These are phyloP conservation scores for Cecidostiba fungosa DNA, from an alignment of 2,888 invertebrate species.

Conservation along the genomic window DNA sequence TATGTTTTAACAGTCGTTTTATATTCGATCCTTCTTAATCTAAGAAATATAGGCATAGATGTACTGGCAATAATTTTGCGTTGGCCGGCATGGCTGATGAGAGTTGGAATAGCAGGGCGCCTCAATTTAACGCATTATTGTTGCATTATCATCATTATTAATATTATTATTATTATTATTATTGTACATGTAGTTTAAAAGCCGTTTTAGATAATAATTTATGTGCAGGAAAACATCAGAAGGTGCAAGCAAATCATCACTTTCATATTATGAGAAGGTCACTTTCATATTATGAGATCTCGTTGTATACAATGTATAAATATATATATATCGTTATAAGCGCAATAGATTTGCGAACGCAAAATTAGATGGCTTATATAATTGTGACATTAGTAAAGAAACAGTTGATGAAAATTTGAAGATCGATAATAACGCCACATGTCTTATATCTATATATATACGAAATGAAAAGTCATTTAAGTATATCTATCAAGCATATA, in stretches of 20 bases:
- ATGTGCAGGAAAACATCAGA: not conserved
- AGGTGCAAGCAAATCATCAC: not conserved
- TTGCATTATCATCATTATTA: not conserved
- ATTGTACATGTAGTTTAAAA: not conserved
- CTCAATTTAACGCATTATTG: not conserved
- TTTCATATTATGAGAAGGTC: not conserved
- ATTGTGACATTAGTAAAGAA: too few species aligned
- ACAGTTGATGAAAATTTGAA: too few species aligned
- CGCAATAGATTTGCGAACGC: not conserved
- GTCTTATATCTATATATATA: too few species aligned
- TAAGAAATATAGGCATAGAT: not conserved
- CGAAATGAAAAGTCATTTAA: too few species aligned
- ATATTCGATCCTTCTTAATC: not conserved
- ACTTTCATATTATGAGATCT: not conserved
- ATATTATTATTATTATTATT: too few species aligned
- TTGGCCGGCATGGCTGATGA: too few species aligned
- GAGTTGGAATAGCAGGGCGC: not conserved
- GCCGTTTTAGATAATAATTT: not conserved
- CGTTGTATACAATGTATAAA: not conserved
- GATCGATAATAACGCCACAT: too few species aligned
- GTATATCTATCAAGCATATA: too few species aligned
- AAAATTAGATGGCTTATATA: too few species aligned
- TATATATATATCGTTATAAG: not conserved
- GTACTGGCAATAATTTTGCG: too few species aligned
- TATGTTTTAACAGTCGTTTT: not conserved